Evolutionary conservation across 2,888 invertebrate species (phyloP), one percentile per base, ranked within the genome.

Genomic region (Meghimatium bilineatum): DNA sequence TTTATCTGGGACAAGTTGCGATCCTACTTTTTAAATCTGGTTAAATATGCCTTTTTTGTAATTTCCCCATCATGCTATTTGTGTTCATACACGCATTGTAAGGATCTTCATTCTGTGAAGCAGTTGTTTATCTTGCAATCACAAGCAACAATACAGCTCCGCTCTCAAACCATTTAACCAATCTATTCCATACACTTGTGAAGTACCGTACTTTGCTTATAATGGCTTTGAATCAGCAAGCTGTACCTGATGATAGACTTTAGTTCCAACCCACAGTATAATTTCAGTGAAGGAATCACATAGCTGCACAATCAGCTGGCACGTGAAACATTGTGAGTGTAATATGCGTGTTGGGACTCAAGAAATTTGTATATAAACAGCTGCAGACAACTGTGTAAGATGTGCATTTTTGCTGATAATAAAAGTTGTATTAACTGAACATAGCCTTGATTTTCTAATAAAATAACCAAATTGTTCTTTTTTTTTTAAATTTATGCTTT

Each of bases 21-120:
- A 98, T 99, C 94, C 95, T 99, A 92, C 96, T 99, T 92, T 99
- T 99, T 95, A 99, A 99, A 96, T 98, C 98, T 95, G 99, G 99
- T 95, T 99, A 82, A 86, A 85, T 1, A 5, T 38, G 71, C 20
- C 10, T n/a, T 6, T 38, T 20, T 26, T 23, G n/a, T 12, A 44
- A 44, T 12, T 23, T 38, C 26, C 12, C 26, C 29, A 2, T 23
- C 14, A 1, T 66, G 32, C 2, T 23, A 6, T 71, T 38, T 38
- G 36, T 71, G 36, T 1, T 38, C 44, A 36, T 14, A 36, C 36
- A 36, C 71, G 26, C 20, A 20, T 26, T 23, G n/a, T 38, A 12
- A 71, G 6, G 38, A 38, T 5, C 71, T 71, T 69, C 23, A 69
- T 17, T 63, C 3, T 32, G 14, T 66, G 32, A 29, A 66, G 38